A percentile compares a stretch with the other conserved stretches of the same genome.
These are phyloP conservation scores for Mus caroli DNA, from an alignment of 2,797 vertebrate genomes.

Conservation along the genomic window DNA sequence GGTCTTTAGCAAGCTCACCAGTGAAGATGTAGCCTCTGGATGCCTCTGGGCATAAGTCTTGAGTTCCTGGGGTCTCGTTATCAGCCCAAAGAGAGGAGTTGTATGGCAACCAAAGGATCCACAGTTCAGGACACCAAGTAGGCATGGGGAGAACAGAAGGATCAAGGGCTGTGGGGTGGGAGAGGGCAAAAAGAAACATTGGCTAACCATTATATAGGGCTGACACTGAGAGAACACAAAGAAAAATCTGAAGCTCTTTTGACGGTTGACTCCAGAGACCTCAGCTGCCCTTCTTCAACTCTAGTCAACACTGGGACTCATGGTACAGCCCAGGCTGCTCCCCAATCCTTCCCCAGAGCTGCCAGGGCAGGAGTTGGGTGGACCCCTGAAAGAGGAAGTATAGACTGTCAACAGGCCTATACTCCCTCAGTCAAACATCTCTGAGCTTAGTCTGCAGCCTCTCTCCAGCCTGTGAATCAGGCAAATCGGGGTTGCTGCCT, in stretches of 20 bases:
- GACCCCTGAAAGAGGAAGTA: not conserved
- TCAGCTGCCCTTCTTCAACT: too few species aligned
- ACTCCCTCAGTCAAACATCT: not conserved
- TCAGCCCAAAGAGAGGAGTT: not conserved
- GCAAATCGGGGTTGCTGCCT: not conserved
- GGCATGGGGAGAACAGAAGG: too few species aligned
- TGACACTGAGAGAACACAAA: accelerated
- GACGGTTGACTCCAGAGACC: not conserved
- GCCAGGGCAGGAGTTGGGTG: not conserved
- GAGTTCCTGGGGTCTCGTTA: not conserved
- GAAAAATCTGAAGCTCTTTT: not conserved
- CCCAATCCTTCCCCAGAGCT: not conserved
- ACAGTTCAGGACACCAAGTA: not conserved
- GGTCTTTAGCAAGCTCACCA: not conserved
- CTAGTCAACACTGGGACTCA: not conserved
- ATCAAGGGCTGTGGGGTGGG: not conserved
- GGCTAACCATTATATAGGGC: not conserved
- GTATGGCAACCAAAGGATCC: not conserved
- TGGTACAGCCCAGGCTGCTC: accelerated
- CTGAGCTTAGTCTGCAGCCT: not conserved
- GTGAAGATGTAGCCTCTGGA: not conserved
- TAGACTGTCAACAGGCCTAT: too few species aligned
- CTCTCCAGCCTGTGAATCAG: not conserved
- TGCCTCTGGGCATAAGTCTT: accelerated
- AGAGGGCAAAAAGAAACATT: not conserved